Evolutionary conservation across 2,797 vertebrate species (phyloP), one percentile per base, ranked within the genome.

Genomic region (Channallabes apus): DNA sequence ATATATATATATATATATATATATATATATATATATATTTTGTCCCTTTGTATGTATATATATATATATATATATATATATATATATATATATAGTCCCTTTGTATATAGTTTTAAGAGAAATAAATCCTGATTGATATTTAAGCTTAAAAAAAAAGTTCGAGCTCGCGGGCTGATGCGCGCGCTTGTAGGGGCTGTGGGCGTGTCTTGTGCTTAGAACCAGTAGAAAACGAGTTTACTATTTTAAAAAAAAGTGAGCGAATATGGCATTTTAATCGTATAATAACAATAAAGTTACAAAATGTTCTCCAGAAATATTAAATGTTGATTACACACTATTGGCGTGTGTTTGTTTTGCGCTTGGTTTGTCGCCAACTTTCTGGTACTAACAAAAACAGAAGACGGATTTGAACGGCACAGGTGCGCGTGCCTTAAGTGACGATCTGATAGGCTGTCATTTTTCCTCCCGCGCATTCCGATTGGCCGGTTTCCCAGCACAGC

Each of bases 361-460:
- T 51, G 51, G 3, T 51, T 58, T 32, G 41, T 73, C 1, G 2
- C 51, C 4, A 6, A 67, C 80, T 87, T 82, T 86, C 59, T 18
- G 58, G 35, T 11, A 46, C 61, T 8, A 20, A 24, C 61, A 0
- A 56, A 35, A 51, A 3, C 32, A 22, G 3, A 82, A 83, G 8
- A 82, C 76, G 27, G 17, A 68, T 80, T 88, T 82, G 14, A 77
- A 76, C 35, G 3, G n/a, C 64, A 46, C 69, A 64, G 27, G 51
- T 79, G 85, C 32, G 51, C 35, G 27, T 83, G 71, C 41, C 35
- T 77, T 12, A 0, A 4, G 24, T 41, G 38, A 32, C 22, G 32
- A 69, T 46, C 0, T 84, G 1, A 94, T 93, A 94, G 93, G 94
- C 32, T 89, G n/a, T 65, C 76, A 51, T 27, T 6, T 20, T 20